phyloP scores from a whole-genome alignment of 2,888 invertebrate species.

The Lasioglossum pauxillum region DNA sequence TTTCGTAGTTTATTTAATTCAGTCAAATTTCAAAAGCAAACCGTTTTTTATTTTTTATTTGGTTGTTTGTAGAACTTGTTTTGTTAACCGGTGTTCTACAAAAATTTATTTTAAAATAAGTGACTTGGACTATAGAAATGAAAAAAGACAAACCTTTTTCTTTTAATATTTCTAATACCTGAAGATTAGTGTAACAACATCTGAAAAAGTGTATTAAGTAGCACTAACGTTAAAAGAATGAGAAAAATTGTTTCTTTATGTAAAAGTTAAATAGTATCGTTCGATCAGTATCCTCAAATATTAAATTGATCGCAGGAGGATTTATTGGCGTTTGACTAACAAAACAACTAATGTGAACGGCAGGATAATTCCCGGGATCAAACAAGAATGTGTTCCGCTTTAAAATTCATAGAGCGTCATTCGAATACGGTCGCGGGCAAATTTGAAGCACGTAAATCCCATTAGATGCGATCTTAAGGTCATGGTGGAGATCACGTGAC shows the following conservation, averaged over 20 bases:
- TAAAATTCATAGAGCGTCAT: constrained; percentile 3
- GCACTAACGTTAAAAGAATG: not conserved
- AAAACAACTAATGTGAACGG: not conserved
- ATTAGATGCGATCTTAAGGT: constrained; percentile 34
- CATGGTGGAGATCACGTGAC: constrained; percentile 42
- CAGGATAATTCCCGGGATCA: constrained; percentile 2
- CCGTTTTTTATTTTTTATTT: too few species aligned
- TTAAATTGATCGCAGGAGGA: not conserved
- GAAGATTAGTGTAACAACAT: too few species aligned
- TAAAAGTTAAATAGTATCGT: not conserved
- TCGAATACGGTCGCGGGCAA: not conserved
- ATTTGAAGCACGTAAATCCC: constrained; percentile 14
- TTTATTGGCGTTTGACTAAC: not conserved
- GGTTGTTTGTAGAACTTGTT: too few species aligned
- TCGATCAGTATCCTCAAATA: not conserved
- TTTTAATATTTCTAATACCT: too few species aligned
- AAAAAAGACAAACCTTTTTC: too few species aligned
- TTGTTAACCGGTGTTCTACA: too few species aligned
- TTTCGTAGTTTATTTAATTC: too few species aligned
- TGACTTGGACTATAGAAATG: too few species aligned
- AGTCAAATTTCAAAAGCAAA: too few species aligned
- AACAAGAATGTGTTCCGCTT: not conserved
- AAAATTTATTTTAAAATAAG: too few species aligned
- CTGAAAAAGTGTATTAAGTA: too few species aligned
- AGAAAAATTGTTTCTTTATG: not conserved